phyloP scores from a whole-genome alignment of 92 coral and sea anemone genomes.

The Paramuricea clavata region DNA sequence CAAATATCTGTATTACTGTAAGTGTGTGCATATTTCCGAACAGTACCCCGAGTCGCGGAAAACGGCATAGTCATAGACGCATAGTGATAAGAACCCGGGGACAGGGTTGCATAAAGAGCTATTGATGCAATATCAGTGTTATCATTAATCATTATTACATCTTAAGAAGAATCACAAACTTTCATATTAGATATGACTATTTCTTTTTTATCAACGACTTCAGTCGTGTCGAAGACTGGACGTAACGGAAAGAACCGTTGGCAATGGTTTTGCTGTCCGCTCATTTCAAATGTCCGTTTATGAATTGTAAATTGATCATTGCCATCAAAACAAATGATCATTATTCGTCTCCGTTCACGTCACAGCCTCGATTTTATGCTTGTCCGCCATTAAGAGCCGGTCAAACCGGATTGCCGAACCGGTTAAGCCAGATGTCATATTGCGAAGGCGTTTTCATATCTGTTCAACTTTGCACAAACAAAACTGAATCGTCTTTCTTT shows the following conservation, averaged over 20 bases:
- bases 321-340: constrained; percentile 16
- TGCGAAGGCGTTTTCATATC: constrained; percentile 11
- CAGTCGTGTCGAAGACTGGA: not conserved
- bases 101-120: too few relatives aligned
- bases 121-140: too few relatives aligned
- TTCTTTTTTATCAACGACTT: not conserved
- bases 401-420: constrained; percentile 42
- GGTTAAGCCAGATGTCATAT: constrained; percentile 35
- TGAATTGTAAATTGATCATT: not conserved
- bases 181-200: not conserved
- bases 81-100: too few relatives aligned
- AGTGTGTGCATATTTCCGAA: too few relatives aligned
- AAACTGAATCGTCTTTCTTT: not conserved
- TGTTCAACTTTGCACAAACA: not conserved
- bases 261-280: not conserved
- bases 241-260: not conserved
- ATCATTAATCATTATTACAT: too few relatives aligned
- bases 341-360: constrained; percentile 27
- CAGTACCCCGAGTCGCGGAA: too few relatives aligned
- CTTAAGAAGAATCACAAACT: not conserved
- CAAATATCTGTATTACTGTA: too few relatives aligned
- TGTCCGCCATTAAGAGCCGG: not conserved
- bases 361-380: constrained; percentile 48
- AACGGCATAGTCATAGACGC: too few relatives aligned
- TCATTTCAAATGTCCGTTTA: not conserved